Evolutionary conservation across 2,888 invertebrate species (phyloP), one percentile per base, ranked within the genome.

Genomic region (Smittia aterrima): DNA sequence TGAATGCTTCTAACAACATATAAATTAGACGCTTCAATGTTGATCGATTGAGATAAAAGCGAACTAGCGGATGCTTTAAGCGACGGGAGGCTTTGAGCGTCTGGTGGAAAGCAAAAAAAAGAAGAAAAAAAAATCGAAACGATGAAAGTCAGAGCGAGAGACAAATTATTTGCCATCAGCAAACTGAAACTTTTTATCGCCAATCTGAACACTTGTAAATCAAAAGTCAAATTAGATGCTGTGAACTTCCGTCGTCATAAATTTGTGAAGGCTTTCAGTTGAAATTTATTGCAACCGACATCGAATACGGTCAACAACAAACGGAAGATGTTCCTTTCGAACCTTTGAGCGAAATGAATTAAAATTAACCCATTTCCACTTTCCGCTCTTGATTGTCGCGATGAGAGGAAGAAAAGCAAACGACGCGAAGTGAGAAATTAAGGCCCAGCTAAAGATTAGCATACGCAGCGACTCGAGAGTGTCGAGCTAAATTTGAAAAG

Each of bases 1-100:
- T 7, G 7, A 16, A 53, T 16, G 24, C 32, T 66, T 32, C 16
- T 38, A 66, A 20, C 32, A 32, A 38, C 32, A 66, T 16, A 68
- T 47, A 68, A 68, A 68, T 68, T 68, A 68, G 47, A 11, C 47
- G 47, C 47, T 47, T 47, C 47, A 47, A 47, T 47, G n/a, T 68
- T 68, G 47, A 68, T 47, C 47, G 47, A 68, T 47, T 32, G 27
- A 47, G 16, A 66, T 58, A 22, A 24, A 58, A 20, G 16, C 3
- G 3, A 4, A 18, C 20, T 58, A 18, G 3, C 58, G 24, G 22
- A 22, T 7, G 16, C 58, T 58, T 58, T 58, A 58, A 58, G 24
- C 11, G n/a, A 11, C 47, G 47, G n/a, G 47, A 58, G 24, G 58
- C 22, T 58, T 58, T 20, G 16, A 47, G 16, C 6, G 47, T 47